These are phyloP conservation scores for Entomobrya proxima DNA, from an alignment of 2,888 invertebrate genomes.

Conservation along the genomic window DNA sequence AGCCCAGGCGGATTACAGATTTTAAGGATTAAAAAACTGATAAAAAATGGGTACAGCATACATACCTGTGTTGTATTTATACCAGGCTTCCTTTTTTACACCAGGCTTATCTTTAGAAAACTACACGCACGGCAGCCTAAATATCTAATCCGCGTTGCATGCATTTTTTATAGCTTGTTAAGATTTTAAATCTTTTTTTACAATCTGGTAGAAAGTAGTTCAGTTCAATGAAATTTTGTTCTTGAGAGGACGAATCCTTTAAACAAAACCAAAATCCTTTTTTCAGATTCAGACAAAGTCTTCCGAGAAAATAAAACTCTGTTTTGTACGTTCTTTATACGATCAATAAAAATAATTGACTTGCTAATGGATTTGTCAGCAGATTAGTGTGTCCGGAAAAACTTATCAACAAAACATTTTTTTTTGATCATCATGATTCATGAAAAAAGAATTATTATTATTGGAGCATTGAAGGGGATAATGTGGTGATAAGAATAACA, in stretches of 20 bases:
- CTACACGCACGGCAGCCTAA: not conserved
- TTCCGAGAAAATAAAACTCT: no score
- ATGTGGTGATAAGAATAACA: not conserved
- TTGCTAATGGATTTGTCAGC: no score
- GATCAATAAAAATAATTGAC: no score
- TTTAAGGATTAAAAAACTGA: conserved; percentile 17
- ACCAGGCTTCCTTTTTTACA: not conserved
- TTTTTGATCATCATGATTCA: no score
- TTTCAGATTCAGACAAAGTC: no score
- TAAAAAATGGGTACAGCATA: not conserved
- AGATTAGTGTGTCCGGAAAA: no score
- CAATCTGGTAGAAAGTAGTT: not conserved
- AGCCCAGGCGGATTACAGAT: not conserved
- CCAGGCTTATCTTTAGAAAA: no score
- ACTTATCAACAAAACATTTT: no score
- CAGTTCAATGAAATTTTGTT: conserved; percentile 1
- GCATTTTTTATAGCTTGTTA: no score
- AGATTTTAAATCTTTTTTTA: not conserved
- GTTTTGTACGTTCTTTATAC: no score
- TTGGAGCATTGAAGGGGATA: not conserved
- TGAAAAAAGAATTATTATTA: not conserved
- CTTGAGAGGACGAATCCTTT: not conserved
- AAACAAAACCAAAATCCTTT: no score
- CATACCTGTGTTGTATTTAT: not conserved
- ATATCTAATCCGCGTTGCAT: not conserved